Conservation (phyloP, 2,888 invertebrate genomes). For the Parnassius mnemosyne region DNA sequence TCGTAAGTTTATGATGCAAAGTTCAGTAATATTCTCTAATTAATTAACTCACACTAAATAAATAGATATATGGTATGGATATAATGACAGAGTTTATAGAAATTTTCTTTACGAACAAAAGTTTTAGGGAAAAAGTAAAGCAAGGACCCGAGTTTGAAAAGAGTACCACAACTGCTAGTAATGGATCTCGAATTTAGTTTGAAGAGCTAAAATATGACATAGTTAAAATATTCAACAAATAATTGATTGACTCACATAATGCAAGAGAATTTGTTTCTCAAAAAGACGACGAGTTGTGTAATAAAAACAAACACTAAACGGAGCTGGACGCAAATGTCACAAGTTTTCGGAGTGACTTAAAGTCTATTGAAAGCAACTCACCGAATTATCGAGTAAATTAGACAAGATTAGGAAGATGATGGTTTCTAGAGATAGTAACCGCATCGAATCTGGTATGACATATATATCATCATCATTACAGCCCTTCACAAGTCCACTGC, state of each 20-base stretch:
- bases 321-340: conserved; percentile 65
- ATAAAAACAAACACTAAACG: conserved; percentile 61
- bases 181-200: conserved; percentile 64
- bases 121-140: conserved; percentile 32
- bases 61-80: too few species aligned
- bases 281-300: conserved; percentile 66
- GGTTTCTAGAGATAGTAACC: conserved; percentile 56
- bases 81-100: neutral
- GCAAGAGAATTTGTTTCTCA: conserved; percentile 59
- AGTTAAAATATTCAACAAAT: conserved; percentile 63
- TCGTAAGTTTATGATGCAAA: too few species aligned
- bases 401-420: conserved; percentile 63
- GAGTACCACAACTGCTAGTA: conserved; percentile 50
- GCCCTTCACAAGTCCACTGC: too few species aligned
- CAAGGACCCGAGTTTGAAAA: conserved; percentile 45
- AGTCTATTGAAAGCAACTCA: conserved; percentile 59
- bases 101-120: conserved; percentile 37
- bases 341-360: conserved; percentile 64
- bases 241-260: conserved; percentile 56
- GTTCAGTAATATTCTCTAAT: neutral
- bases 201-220: conserved; percentile 66
- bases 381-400: conserved; percentile 48
- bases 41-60: neutral
- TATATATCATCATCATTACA: too few species aligned
- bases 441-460: conserved; percentile 47